Percentiles rank a stretch among this genome's conserved stretches.
Conservation (phyloP, 2,888 invertebrate genomes). For the Troilus luridus region DNA sequence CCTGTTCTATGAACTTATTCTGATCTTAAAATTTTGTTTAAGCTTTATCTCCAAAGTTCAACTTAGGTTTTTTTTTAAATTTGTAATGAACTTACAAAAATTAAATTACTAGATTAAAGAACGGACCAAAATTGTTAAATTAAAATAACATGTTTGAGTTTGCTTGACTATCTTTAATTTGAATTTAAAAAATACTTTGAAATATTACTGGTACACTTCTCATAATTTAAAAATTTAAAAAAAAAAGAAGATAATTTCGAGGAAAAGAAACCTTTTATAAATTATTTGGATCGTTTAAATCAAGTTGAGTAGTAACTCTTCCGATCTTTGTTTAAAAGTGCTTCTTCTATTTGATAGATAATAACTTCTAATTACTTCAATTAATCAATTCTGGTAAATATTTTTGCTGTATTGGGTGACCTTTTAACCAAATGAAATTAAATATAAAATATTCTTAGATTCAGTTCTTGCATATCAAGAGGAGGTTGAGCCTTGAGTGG, state of each 20-base stretch:
- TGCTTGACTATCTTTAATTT: not conserved
- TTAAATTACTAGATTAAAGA: not conserved
- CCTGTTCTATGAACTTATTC: too few relatives aligned
- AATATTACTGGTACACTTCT: not conserved
- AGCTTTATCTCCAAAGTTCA: not conserved
- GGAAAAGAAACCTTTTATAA: not conserved
- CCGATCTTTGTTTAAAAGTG: not conserved
- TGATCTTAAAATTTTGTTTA: not conserved
- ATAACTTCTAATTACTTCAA: not conserved
- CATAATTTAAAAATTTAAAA: not conserved
- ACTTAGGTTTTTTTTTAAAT: not conserved
- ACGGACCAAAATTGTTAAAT: not conserved
- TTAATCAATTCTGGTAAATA: not conserved
- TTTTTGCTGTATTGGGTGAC: constrained; percentile 12
- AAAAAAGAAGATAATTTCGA: not conserved
- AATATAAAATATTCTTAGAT: not conserved
- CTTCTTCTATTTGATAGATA: not conserved
- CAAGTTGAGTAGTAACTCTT: not conserved
- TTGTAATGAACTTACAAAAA: not conserved
- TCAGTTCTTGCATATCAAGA: not conserved
- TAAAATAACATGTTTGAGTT: not conserved
- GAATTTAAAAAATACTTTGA: not conserved
- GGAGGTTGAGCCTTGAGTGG: constrained; percentile 59
- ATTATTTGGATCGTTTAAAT: too few relatives aligned
- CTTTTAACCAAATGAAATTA: not conserved